These are phyloP conservation scores for Miniopterus natalensis DNA, from an alignment of 2,113 vertebrate genomes.

Conservation along the genomic window DNA sequence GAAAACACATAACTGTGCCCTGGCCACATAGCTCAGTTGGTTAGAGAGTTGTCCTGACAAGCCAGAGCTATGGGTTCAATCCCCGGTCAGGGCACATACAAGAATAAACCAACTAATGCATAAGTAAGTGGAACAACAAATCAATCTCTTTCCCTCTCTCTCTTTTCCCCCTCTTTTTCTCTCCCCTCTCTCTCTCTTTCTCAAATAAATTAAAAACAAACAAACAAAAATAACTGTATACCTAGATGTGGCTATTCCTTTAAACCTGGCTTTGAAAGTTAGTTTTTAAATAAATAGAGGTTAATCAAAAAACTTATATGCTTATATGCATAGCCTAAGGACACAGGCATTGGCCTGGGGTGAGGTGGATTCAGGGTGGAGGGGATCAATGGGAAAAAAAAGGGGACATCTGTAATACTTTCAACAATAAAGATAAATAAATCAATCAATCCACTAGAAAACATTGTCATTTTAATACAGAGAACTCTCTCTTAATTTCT, in stretches of 20 bases:
- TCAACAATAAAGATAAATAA: no score
- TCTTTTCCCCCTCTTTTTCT: no score
- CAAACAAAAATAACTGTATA: neutral
- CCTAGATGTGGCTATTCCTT: neutral
- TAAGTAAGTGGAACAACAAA: no score
- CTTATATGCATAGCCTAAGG: no score
- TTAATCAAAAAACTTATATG: no score
- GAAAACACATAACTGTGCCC: neutral
- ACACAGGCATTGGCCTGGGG: no score
- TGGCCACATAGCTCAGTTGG: neutral
- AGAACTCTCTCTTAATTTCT: slow-evolving; percentile 40
- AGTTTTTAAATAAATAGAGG: slow-evolving; percentile 1
- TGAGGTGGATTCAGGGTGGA: no score
- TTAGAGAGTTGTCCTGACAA: neutral
- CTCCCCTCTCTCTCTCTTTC: no score
- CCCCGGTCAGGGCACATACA: neutral
- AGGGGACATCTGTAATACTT: no score
- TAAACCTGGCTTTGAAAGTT: slow-evolving; percentile 24
- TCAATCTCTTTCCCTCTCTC: no score
- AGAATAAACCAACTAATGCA: neutral
- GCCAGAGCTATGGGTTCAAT: neutral
- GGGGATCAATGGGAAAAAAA: no score
- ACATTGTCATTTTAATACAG: neutral
- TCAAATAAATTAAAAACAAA: neutral
- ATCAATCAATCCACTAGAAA: neutral